Percentiles rank a stretch among this genome's conserved stretches.
phyloP scores from a whole-genome alignment of 2,797 vertebrate genomes.

The Peromyscus nudipes region DNA sequence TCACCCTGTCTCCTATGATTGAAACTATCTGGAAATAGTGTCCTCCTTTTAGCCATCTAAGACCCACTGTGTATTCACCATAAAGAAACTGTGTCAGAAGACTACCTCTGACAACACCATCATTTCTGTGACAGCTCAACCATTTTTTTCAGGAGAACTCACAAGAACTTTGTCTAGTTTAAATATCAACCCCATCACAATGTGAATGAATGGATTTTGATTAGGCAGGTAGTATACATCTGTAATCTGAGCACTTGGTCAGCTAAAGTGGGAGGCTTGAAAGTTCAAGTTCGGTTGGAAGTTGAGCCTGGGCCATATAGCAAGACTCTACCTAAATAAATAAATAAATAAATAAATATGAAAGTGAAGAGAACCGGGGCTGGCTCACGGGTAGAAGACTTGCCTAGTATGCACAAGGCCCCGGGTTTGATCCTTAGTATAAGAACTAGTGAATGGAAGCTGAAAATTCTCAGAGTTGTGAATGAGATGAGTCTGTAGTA shows the following conservation, averaged over 20 bases:
- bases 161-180: not conserved
- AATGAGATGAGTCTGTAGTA: not conserved
- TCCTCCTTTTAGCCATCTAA: not conserved
- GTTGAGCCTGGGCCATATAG: not conserved
- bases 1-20: not conserved
- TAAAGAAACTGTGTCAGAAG: not conserved
- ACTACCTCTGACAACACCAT: not conserved
- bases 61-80: not conserved
- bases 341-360: not conserved
- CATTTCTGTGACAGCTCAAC: not conserved
- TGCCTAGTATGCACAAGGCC: not conserved
- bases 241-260: not conserved
- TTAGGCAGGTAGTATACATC: not conserved
- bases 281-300: not conserved
- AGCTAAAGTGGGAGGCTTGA: not conserved
- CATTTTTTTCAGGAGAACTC: not conserved
- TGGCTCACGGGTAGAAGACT: not conserved
- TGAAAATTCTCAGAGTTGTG: not conserved
- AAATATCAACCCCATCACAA: not conserved
- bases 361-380: not conserved
- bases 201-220: not conserved
- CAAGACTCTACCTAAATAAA: not conserved
- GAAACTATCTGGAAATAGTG: not conserved
- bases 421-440: not conserved
- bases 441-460: not conserved